phyloP scores from a whole-genome alignment of 2,797 vertebrate species.

The Danio albolineatus region DNA sequence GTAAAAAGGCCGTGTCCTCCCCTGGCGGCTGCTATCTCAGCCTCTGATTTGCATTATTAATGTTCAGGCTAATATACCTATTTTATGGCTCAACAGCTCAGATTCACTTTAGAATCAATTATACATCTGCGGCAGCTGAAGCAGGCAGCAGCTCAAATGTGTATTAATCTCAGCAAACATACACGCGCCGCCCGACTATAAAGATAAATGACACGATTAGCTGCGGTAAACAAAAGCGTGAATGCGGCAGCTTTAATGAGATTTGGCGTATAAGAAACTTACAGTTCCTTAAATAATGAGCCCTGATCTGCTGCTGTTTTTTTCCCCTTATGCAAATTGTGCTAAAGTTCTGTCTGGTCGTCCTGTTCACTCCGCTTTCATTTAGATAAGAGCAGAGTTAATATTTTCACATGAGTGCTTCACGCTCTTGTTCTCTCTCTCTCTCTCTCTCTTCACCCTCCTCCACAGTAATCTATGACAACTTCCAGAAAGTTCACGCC shows the following conservation, averaged over 20 bases:
- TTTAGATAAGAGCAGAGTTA: conserved; percentile 73
- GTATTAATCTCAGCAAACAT: conserved; percentile 73
- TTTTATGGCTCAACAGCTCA: conserved; percentile 73
- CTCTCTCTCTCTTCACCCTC: conserved; percentile 59
- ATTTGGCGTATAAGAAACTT: conserved; percentile 70
- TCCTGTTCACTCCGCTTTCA: conserved; percentile 70
- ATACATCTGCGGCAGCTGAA: conserved; percentile 71
- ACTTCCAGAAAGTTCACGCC: conserved; percentile 78
- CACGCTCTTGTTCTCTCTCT: conserved; percentile 41
- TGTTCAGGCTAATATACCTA: conserved; percentile 72
- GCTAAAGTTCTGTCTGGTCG: conserved; percentile 65
- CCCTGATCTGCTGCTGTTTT: conserved; percentile 59
- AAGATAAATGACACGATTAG: conserved; percentile 74
- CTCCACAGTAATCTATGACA: conserved; percentile 71
- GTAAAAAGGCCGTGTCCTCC: conserved; percentile 73
- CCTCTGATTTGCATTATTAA: conserved; percentile 68
- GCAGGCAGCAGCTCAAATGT: conserved; percentile 61
- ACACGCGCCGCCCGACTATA: conserved; percentile 69
- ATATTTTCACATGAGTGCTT: conserved; percentile 78
- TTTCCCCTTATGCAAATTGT: conserved; percentile 69
- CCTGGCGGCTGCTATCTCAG: conserved; percentile 62
- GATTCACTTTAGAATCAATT: conserved; percentile 74
- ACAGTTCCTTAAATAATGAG: conserved; percentile 72
- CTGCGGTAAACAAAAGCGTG: conserved; percentile 66
- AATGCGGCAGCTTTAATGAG: conserved; percentile 64